Evolutionary conservation across 1,140 invertebrate genomes (phyloP).

Genomic region (Samia ricini): DNA sequence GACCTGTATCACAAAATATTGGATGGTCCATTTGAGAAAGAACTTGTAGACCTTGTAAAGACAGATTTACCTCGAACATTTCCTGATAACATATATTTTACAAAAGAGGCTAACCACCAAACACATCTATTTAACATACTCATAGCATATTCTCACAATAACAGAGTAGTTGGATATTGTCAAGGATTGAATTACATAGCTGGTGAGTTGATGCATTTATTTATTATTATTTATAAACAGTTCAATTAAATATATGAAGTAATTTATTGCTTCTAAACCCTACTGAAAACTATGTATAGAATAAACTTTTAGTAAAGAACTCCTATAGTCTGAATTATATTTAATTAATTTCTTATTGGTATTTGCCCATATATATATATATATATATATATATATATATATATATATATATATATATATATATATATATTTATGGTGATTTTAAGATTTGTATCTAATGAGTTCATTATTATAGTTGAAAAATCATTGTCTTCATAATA

Average conservation of each 20-base stretch:
- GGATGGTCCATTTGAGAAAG: conserved; percentile 81
- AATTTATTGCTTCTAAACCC: background rate
- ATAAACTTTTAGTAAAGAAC: too few relatives aligned
- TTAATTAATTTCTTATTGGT: too few relatives aligned
- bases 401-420: too few relatives aligned
- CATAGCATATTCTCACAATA: conserved; percentile 93
- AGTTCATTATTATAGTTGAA: too few relatives aligned
- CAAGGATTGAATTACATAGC: conserved; percentile 97
- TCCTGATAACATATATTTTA: conserved; percentile 96
- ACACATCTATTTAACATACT: conserved; percentile 90
- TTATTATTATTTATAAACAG: too few relatives aligned
- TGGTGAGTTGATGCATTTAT: conserved; percentile 39
- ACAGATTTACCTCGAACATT: conserved; percentile 93
- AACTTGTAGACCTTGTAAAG: conserved; percentile 87
- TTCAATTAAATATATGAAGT: background rate
- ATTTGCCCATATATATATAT: too few relatives aligned
- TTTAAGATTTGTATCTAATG: too few relatives aligned
- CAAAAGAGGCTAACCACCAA: conserved; percentile 84
- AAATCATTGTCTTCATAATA: too few relatives aligned
- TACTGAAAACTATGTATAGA: too few relatives aligned
- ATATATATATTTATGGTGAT: too few relatives aligned
- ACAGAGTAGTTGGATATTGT: conserved; percentile 92
- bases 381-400: too few relatives aligned
- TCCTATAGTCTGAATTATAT: too few relatives aligned
- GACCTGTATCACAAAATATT: conserved; percentile 86